Evolutionary conservation across 2,113 vertebrate species (phyloP), one percentile per base, ranked within the genome.

Genomic region (Anas platyrhynchos): DNA sequence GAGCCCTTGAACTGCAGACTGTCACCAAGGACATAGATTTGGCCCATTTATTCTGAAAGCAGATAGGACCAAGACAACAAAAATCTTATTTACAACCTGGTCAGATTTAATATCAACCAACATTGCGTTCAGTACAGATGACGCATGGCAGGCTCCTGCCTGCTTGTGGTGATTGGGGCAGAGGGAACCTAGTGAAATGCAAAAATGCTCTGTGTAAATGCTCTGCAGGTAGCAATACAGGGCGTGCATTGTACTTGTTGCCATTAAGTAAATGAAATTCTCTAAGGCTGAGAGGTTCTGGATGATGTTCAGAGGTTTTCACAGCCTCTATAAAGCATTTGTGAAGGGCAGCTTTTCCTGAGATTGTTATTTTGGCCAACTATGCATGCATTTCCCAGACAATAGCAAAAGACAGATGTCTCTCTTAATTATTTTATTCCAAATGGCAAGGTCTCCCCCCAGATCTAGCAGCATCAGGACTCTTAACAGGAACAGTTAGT

Each of bases 261-360:
- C 81, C 63, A 46, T 83, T 77, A 93, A 80, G 83, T 56, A 43
- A 88, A 86, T 82, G 32, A 93, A 67, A 75, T 83, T 94, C 66
- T 66, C 26, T 34, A 81, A 63, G 65, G 41, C 76, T 83, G 10
- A 50, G 46, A 91, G 54, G 48, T 67, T 87, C 54, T 69, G 74
- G 52, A 20, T 91, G 48, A 17, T 58, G 81, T 48, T 80, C 27
- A 50, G 75, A 79, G n/a, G 27, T 76, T 73, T 91, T 87, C 69
- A 56, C 73, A 69, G 80, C 36, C 44, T 62, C 41, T 85, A 34
- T 79, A 69, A 89, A n/a, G n/a, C n/a, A 54, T 83, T 83, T 96
- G 48, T 56, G 48, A 90, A 78, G 13, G 38, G n/a, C 72, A 86
- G 16, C 21, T 94, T 93, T 92, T 78, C 43, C 62, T 48, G 18